Evolutionary conservation across 2,113 vertebrate genomes (phyloP).

Genomic region (Sturnus vulgaris): DNA sequence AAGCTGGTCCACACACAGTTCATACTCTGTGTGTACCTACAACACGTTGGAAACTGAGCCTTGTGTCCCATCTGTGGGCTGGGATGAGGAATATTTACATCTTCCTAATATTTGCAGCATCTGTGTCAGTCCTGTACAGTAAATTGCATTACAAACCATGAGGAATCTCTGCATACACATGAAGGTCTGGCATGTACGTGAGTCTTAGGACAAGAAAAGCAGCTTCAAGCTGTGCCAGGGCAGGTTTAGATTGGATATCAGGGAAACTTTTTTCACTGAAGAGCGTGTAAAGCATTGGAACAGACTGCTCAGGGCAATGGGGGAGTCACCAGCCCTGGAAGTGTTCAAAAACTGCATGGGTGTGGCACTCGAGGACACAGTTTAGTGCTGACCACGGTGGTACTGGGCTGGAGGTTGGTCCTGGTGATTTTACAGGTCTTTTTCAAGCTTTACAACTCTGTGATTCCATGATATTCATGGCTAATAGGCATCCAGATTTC

Average conservation of each 20-base stretch:
- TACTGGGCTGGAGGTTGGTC: background rate
- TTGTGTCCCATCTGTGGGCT: background rate
- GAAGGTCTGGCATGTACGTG: background rate
- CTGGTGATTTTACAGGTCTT: background rate
- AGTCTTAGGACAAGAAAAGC: background rate
- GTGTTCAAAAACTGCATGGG: background rate
- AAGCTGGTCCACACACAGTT: accelerated
- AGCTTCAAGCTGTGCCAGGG: background rate
- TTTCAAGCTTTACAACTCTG: background rate
- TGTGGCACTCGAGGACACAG: background rate
- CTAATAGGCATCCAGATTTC: background rate
- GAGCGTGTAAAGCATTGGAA: background rate
- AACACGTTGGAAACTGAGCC: accelerated
- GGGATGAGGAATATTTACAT: background rate
- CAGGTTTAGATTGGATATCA: background rate
- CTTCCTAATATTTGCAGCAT: background rate
- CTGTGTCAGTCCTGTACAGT: background rate
- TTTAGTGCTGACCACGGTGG: background rate
- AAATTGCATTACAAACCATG: accelerated
- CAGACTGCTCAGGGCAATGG: background rate
- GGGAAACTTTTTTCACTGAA: background rate
- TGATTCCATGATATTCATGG: accelerated
- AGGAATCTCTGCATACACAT: background rate
- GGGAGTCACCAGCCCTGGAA: background rate
- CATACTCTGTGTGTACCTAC: background rate